Evolutionary conservation across 2,888 invertebrate genomes (phyloP).

Genomic region (Papilio gigon): DNA sequence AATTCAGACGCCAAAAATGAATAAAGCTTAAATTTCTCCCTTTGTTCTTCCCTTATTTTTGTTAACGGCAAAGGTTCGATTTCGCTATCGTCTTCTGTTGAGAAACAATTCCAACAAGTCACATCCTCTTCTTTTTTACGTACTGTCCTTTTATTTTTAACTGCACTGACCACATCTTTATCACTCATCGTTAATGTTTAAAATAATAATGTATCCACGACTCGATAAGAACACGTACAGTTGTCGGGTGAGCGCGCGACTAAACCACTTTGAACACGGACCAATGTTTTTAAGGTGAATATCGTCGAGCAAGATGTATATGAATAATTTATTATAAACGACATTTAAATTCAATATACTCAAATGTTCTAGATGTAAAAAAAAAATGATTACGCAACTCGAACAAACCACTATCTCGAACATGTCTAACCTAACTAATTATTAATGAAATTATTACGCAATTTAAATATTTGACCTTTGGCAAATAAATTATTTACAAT

Average conservation of each 20-base stretch:
- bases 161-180: conserved; percentile 43
- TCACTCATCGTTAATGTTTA: conserved; percentile 45
- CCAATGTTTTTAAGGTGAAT: conserved; percentile 60
- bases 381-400: conserved; percentile 57
- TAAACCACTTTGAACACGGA: conserved; percentile 55
- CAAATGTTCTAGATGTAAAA: conserved; percentile 49
- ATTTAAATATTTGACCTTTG: conserved; percentile 48
- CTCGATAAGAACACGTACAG: conserved; percentile 46
- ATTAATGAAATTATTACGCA: conserved; percentile 48
- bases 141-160: conserved; percentile 47
- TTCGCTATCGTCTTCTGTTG: conserved; percentile 53
- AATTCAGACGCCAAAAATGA: conserved; percentile 67
- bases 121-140: conserved; percentile 55
- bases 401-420: conserved; percentile 34
- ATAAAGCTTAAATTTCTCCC: conserved; percentile 67
- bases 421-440: conserved; percentile 49
- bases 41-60: conserved; percentile 61
- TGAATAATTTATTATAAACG: conserved; percentile 66
- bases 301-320: conserved; percentile 47
- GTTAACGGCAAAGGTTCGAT: conserved; percentile 57
- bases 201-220: conserved; percentile 46
- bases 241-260: conserved; percentile 50
- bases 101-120: conserved; percentile 74
- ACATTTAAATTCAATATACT: conserved; percentile 61
- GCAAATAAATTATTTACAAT: conserved; percentile 25